Percentiles rank a stretch among this genome's conserved stretches.
Evolutionary conservation across 2,888 invertebrate species (phyloP).

Genomic region (Cerastis leucographa): DNA sequence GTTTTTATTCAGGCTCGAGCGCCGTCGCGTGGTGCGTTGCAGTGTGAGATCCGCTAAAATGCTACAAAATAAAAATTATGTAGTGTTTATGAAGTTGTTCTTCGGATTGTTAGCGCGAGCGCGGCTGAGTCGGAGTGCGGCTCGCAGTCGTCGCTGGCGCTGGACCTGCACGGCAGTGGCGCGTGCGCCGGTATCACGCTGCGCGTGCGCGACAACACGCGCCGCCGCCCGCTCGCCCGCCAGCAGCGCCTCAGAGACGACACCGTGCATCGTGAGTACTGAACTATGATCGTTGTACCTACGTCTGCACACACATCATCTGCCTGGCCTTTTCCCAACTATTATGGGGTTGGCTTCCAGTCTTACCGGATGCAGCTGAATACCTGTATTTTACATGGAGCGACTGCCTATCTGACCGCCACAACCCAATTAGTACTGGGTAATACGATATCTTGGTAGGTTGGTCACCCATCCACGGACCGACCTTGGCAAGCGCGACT

Average conservation of each 20-base stretch:
- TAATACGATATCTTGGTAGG: no score
- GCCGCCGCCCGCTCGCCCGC: slow-evolving; percentile 93
- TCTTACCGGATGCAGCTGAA: no score
- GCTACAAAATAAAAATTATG: not conserved
- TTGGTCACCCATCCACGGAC: no score
- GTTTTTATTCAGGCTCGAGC: not conserved
- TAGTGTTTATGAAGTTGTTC: not conserved
- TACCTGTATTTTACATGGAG: no score
- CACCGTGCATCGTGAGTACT: slow-evolving; percentile 89
- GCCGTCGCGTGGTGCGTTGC: not conserved
- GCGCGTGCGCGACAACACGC: slow-evolving; percentile 92
- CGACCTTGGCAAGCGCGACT: no score
- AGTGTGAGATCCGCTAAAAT: not conserved
- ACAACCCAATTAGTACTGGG: no score
- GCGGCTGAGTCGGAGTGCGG: slow-evolving; percentile 89
- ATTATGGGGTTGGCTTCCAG: no score
- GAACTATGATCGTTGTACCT: not conserved
- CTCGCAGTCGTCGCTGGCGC: slow-evolving; percentile 93
- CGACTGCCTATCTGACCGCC: no score
- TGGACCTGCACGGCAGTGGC: slow-evolving; percentile 93
- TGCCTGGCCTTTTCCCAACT: no score
- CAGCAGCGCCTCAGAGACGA: slow-evolving; percentile 94
- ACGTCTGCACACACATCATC: not conserved
- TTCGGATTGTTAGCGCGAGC: slow-evolving; percentile 78
- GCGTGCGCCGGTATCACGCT: slow-evolving; percentile 89